Evolutionary conservation across 2,797 vertebrate genomes (phyloP), one percentile per base, ranked within the genome.

Genomic region (Peromyscus nudipes): DNA sequence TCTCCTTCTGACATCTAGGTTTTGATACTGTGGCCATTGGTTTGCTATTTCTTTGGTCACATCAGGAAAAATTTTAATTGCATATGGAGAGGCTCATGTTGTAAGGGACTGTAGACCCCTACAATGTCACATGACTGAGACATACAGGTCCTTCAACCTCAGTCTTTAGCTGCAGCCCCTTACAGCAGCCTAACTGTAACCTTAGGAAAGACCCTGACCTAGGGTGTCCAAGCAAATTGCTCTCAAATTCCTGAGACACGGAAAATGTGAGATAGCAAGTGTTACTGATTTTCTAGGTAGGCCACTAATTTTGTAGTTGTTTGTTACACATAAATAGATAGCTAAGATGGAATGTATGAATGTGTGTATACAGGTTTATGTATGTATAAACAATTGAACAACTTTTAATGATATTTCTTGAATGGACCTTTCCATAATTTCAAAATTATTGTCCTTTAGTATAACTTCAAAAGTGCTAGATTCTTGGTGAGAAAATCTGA

Each of bases 381-480:
- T 34, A 21, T 67, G 13, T n/a, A 13, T 88, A 55, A 31, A 25
- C 62, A 62, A 73, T 2, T 69, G 25, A 83, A 69, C 16, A 27
- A 40, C 64, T 29, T 92, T 83, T 55, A n/a, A 40, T 34, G 19
- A 27, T 83, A 17, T 89, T 65, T 65, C 67, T 75, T 34, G 37
- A 43, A 65, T 55, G 9, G 27, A 27, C 4, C 16, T 67, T 55
- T 69, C 12, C 14, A 86, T 71, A 52, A 34, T 73, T 79, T 80
- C 5, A 64, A 85, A 85, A 85, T 57, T 71, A 92, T 69, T 96
- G 16, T 86, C 79, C 73, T 94, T 91, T 91, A 94, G 69, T 79
- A 65, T 83, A 93, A 91, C 81, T 96, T 95, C 11, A 84, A 91
- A 85, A 67, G 21, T 83, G 46, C 37, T 67, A 11, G 94, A 31